phyloP scores from a whole-genome alignment of 2,888 invertebrate genomes.

The Meganola albula region DNA sequence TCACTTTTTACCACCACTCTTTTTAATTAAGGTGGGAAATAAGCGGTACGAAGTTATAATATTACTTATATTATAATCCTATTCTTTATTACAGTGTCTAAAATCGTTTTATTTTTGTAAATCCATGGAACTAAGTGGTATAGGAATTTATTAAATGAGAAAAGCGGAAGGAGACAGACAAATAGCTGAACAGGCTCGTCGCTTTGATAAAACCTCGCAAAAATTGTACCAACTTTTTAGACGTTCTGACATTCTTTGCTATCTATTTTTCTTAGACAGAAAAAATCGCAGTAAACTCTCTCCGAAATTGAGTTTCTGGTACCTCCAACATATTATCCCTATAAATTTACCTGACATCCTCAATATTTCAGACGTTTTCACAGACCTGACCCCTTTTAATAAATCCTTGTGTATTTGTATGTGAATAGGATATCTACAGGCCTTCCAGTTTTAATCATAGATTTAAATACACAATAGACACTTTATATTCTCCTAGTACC shows the following conservation, averaged over 20 bases:
- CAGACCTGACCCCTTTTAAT: conserved; percentile 65
- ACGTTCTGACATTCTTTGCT: conserved; percentile 34
- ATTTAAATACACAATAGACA: too few relatives aligned
- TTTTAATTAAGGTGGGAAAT: too few relatives aligned
- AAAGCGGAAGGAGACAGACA: conserved; percentile 7
- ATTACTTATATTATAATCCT: too few relatives aligned
- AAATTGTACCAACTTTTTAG: conserved; percentile 31
- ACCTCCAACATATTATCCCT: conserved; percentile 69
- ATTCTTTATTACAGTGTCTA: too few relatives aligned
- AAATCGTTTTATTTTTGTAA: too few relatives aligned
- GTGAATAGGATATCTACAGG: conserved; percentile 34
- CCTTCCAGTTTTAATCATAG: conserved; percentile 22
- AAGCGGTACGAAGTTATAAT: too few relatives aligned
- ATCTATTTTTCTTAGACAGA: conserved; percentile 46
- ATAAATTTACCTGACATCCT: conserved; percentile 72
- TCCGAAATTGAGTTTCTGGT: conserved; percentile 58
- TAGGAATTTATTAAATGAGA: too few relatives aligned
- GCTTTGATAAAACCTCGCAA: conserved; percentile 16
- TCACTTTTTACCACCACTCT: too few relatives aligned
- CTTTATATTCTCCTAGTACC: too few relatives aligned
- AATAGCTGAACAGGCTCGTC: conserved; percentile 18
- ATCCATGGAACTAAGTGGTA: too few relatives aligned
- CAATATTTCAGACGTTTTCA: conserved; percentile 74
- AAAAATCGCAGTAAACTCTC: conserved; percentile 66
- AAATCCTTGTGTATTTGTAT: conserved; percentile 48